Conservation (phyloP, 2,797 vertebrate genomes). For the Enteromius treurensis region DNA sequence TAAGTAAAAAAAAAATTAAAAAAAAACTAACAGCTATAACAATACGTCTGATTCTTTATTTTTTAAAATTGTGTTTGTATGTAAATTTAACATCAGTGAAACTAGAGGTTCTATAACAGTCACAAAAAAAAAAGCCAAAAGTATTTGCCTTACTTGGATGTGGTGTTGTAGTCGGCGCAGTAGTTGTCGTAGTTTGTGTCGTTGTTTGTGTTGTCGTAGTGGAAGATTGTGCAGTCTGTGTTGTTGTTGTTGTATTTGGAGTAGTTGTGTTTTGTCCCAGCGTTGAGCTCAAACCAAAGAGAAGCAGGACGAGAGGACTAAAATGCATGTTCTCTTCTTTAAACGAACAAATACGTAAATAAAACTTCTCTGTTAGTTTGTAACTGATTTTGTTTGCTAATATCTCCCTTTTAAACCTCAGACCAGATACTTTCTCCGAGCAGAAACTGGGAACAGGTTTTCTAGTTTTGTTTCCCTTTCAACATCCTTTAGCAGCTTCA, state of each 20-base stretch:
- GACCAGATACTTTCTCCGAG: neutral
- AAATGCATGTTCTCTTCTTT: constrained; percentile 46
- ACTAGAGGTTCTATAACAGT: neutral
- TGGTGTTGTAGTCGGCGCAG: neutral
- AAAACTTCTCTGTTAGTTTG: neutral
- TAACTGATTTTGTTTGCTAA: neutral
- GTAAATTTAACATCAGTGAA: neutral
- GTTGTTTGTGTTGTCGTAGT: neutral
- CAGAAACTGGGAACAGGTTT: neutral
- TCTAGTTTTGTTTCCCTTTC: neutral
- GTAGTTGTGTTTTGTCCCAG: constrained; percentile 63
- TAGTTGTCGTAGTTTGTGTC: neutral
- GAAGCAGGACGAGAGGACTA: constrained; percentile 59
- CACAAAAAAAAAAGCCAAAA: neutral
- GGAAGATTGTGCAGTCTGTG: neutral
- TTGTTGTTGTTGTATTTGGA: constrained; percentile 55
- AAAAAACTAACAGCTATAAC: neutral
- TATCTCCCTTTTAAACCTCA: neutral
- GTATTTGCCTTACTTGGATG: constrained; percentile 35
- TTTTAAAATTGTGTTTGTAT: neutral
- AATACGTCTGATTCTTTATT: neutral
- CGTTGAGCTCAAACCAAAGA: constrained; percentile 63
- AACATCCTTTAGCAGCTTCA: neutral
- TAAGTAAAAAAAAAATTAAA: neutral
- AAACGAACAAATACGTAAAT: neutral